Evolutionary conservation across 2,888 invertebrate species (phyloP).

Genomic region (Hydroisotoma schaefferi): DNA sequence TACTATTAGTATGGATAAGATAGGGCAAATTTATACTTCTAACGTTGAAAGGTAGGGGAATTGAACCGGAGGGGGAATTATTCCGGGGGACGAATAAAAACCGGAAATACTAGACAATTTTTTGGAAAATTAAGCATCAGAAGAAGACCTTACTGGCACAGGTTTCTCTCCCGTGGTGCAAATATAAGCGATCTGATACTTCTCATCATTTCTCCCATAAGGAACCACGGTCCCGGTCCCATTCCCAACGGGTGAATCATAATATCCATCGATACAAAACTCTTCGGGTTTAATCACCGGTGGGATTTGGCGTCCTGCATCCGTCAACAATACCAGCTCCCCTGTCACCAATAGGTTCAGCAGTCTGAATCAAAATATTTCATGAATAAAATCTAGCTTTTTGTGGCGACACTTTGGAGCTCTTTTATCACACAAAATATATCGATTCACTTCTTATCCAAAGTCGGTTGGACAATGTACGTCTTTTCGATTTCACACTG

Average conservation of each 20-base stretch:
- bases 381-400: slow-evolving; percentile 5
- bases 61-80: too few species aligned
- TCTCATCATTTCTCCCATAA: too few species aligned
- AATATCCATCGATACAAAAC: slow-evolving; percentile 25
- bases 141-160: too few species aligned
- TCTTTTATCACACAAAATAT: not conserved
- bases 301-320: not conserved
- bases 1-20: too few species aligned
- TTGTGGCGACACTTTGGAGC: not conserved
- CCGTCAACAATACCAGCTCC: too few species aligned
- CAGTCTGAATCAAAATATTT: slow-evolving; percentile 7
- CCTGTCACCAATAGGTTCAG: not conserved
- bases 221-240: not conserved
- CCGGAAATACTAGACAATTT: too few species aligned
- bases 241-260: not conserved
- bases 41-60: too few species aligned
- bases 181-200: too few species aligned
- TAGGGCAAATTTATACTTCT: too few species aligned
- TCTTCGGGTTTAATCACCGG: slow-evolving; percentile 6
- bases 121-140: too few species aligned
- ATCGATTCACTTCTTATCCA: slow-evolving; percentile 6
- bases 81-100: too few species aligned
- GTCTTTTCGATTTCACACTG: not conserved
- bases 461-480: not conserved
- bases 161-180: too few species aligned